Evolutionary conservation across 1,140 invertebrate genomes (phyloP).

Genomic region (Philotrypesis tridentata): DNA sequence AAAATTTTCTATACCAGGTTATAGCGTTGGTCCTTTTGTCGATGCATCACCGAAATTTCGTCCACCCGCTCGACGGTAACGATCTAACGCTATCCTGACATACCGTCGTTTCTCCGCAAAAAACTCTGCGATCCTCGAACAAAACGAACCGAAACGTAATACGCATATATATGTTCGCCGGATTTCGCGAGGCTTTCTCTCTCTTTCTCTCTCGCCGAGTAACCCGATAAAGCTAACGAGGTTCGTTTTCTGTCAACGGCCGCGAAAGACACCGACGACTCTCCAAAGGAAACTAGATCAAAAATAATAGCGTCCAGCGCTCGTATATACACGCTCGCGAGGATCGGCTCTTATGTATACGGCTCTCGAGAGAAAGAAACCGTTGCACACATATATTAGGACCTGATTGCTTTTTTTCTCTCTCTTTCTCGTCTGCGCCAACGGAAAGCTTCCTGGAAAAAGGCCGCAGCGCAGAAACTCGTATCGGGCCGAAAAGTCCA

Average conservation of each 20-base stretch:
- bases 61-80: too few species aligned
- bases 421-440: neutral
- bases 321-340: neutral
- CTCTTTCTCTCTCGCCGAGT: neutral
- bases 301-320: conserved; percentile 17
- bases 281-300: conserved; percentile 36
- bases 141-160: neutral
- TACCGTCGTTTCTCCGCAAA: too few species aligned
- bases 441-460: conserved; percentile 34
- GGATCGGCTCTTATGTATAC: neutral
- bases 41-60: too few species aligned
- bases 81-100: too few species aligned
- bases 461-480: conserved; percentile 4
- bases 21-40: too few species aligned
- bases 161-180: too few species aligned
- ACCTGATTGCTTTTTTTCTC: conserved; percentile 21
- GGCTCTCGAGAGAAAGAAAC: neutral
- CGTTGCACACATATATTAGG: neutral
- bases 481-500: conserved; percentile 37
- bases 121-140: neutral
- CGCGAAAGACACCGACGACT: neutral
- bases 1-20: too few species aligned
- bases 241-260: conserved; percentile 39
- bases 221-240: conserved; percentile 15
- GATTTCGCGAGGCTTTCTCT: neutral